phyloP scores from a whole-genome alignment of 2,113 vertebrate genomes.

The Ploceus nigricollis region DNA sequence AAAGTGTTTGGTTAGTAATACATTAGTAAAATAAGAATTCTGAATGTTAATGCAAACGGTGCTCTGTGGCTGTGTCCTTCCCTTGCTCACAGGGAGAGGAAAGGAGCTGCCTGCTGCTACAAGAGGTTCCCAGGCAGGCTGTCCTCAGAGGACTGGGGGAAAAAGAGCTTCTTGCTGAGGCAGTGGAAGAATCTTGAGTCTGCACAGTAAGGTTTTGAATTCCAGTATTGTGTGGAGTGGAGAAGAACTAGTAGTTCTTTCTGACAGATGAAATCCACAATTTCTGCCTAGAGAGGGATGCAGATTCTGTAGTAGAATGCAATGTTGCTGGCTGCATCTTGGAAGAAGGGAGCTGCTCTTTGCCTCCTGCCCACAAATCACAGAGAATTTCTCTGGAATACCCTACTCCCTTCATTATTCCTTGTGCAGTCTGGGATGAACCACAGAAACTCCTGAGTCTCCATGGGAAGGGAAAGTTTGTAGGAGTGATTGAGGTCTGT shows the following conservation, averaged over 20 bases:
- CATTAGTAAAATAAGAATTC: neutral
- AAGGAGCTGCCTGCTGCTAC: neutral
- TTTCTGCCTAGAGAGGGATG: neutral
- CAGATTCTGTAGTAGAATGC: neutral
- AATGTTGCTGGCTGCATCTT: accelerated
- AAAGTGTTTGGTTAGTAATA: neutral
- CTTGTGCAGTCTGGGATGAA: neutral
- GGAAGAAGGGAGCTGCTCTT: neutral
- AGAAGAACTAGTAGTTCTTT: neutral
- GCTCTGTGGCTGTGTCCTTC: neutral
- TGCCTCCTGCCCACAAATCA: neutral
- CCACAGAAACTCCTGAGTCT: neutral
- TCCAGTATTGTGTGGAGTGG: neutral
- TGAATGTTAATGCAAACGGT: neutral
- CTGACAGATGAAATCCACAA: neutral
- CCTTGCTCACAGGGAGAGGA: neutral
- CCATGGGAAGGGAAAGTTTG: neutral
- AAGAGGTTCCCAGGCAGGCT: neutral
- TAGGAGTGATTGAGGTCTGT: neutral
- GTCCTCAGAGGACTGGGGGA: neutral
- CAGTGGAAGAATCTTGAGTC: neutral
- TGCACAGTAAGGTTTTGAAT: neutral
- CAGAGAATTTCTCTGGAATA: neutral
- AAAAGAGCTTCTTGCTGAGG: neutral
- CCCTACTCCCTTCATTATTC: neutral